Conservation (phyloP, 2,888 invertebrate species). For the Latrodectus elegans region DNA sequence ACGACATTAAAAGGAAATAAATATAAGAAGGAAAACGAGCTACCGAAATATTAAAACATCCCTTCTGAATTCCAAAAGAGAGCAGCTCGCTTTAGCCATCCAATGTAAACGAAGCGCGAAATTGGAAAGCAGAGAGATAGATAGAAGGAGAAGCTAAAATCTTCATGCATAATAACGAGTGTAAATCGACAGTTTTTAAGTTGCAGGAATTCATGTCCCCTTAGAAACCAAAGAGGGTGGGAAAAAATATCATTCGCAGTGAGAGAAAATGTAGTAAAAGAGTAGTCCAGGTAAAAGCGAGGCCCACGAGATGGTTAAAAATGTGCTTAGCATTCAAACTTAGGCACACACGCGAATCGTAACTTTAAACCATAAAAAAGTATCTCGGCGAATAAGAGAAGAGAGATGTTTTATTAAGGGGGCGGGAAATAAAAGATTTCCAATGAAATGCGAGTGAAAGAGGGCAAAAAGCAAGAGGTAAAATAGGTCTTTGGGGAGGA, state of each 20-base stretch:
- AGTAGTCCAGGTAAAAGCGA: conserved; percentile 1
- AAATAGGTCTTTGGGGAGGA: conserved; percentile 23
- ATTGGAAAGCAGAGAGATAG: not conserved
- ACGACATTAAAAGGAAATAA: too few relatives aligned
- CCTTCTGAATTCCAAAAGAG: too few relatives aligned
- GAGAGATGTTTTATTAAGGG: conserved; percentile 5
- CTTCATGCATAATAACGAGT: not conserved
- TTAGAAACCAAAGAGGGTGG: not conserved
- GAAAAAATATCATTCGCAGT: not conserved
- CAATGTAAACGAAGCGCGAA: too few relatives aligned
- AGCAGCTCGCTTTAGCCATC: too few relatives aligned
- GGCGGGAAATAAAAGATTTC: conserved; percentile 10
- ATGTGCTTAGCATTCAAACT: conserved; percentile 37
- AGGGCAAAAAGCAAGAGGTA: conserved; percentile 18
- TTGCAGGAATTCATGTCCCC: not conserved
- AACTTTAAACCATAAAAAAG: conserved; percentile 56
- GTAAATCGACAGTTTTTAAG: not conserved
- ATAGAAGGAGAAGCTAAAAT: not conserved
- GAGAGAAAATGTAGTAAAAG: not conserved
- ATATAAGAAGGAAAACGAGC: too few relatives aligned
- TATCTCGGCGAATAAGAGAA: not conserved
- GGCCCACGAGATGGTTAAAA: not conserved
- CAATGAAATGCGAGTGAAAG: conserved; percentile 40
- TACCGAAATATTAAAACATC: too few relatives aligned
- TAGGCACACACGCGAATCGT: conserved; percentile 8